phyloP scores from a whole-genome alignment of 35 echinoderm and acorn worm species.

The Heliocidaris tuberculata region DNA sequence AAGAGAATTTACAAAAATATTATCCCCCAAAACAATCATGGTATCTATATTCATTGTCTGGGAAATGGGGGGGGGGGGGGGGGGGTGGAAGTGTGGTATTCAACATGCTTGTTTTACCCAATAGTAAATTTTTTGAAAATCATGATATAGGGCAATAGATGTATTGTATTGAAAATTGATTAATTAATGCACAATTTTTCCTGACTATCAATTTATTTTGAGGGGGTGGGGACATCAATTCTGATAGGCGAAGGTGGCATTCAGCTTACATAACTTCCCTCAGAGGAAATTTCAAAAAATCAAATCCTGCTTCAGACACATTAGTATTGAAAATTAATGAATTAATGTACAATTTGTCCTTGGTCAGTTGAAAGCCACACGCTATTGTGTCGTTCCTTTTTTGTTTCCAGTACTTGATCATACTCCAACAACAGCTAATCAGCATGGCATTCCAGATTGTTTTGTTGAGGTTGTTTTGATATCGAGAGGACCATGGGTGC shows the following conservation, averaged over 20 bases:
- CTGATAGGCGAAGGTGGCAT: no score
- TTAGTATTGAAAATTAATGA: neutral
- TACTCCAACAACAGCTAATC: neutral
- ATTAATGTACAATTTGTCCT: neutral
- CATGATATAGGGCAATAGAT: neutral
- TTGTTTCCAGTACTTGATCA: neutral
- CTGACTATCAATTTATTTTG: neutral
- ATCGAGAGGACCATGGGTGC: neutral
- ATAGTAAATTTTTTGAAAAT: no score
- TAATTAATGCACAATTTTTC: neutral
- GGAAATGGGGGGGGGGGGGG: no score
- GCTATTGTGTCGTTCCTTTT: neutral
- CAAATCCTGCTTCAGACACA: neutral
- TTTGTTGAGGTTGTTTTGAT: neutral
- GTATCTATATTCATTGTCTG: no score
- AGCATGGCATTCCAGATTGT: neutral
- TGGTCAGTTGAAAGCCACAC: neutral
- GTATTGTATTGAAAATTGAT: neutral
- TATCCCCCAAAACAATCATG: no score
- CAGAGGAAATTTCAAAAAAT: no score
- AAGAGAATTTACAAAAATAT: no score
- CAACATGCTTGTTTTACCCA: no score
- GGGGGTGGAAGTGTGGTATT: no score
- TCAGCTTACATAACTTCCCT: no score
- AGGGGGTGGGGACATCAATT: no score